Evolutionary conservation across 2,888 invertebrate genomes (phyloP).

Genomic region (Proisotoma minuta): DNA sequence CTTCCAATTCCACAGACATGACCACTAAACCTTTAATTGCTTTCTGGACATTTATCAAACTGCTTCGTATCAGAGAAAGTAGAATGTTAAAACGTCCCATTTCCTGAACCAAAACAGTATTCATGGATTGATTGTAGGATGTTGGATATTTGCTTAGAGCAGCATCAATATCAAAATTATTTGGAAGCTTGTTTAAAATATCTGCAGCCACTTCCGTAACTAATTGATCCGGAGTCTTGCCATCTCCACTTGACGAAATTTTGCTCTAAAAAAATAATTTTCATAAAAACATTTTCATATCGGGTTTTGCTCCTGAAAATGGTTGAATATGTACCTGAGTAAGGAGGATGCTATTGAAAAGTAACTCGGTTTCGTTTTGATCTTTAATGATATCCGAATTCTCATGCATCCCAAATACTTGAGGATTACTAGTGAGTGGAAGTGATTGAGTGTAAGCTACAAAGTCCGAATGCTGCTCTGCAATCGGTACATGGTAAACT

Average conservation of each 20-base stretch:
- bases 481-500: slow-evolving; percentile 66
- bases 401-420: slow-evolving; percentile 85
- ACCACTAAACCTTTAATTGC: slow-evolving; percentile 82
- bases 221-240: slow-evolving; percentile 70
- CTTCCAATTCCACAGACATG: slow-evolving; percentile 78
- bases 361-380: slow-evolving; percentile 73
- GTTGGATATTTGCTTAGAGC: slow-evolving; percentile 69
- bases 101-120: slow-evolving; percentile 82
- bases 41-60: slow-evolving; percentile 71
- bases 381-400: slow-evolving; percentile 92
- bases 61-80: slow-evolving; percentile 60
- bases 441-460: slow-evolving; percentile 63
- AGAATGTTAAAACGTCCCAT: slow-evolving; percentile 60
- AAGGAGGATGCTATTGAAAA: slow-evolving; percentile 67
- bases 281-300: too few relatives aligned
- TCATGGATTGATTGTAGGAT: slow-evolving; percentile 66
- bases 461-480: slow-evolving; percentile 68
- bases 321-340: slow-evolving; percentile 70
- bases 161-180: slow-evolving; percentile 63
- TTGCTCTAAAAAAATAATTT: slow-evolving; percentile 61
- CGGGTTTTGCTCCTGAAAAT: too few relatives aligned
- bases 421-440: slow-evolving; percentile 72
- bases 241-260: slow-evolving; percentile 58
- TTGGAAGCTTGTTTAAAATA: slow-evolving; percentile 70
- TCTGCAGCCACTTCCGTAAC: slow-evolving; percentile 74